These are phyloP conservation scores for Pogonognathellus flavescens DNA, from an alignment of 1,140 invertebrate genomes.

Conservation along the genomic window DNA sequence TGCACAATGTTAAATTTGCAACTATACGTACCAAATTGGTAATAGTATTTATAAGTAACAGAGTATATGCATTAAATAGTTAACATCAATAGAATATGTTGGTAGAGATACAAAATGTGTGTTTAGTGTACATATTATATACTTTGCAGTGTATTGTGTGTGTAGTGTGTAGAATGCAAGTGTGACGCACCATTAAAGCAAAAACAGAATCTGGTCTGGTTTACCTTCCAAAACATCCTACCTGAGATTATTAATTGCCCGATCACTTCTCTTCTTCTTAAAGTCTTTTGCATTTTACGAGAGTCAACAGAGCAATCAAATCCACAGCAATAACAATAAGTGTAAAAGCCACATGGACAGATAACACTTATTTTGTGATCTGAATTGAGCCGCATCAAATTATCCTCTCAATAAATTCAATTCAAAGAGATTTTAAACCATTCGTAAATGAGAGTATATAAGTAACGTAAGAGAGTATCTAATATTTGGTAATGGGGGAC, in stretches of 20 bases:
- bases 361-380: conserved; percentile 14
- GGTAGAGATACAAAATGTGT: not conserved
- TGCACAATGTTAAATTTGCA: no score
- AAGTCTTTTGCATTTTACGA: conserved; percentile 32
- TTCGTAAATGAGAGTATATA: no score
- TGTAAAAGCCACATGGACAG: not conserved
- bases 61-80: conserved; percentile 1
- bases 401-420: conserved; percentile 35
- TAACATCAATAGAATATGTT: not conserved
- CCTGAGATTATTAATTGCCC: conserved; percentile 42
- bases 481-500: no score
- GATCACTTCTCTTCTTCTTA: conserved; percentile 31
- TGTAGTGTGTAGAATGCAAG: not conserved
- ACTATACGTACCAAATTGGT: not conserved
- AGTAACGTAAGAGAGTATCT: no score
- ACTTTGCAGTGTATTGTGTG: not conserved
- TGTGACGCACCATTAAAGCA: not conserved
- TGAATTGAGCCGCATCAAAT: conserved; percentile 40
- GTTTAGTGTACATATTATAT: not conserved
- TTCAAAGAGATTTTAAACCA: not conserved
- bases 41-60: not conserved
- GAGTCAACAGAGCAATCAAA: conserved; percentile 28
- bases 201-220: conserved; percentile 45
- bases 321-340: conserved; percentile 5
- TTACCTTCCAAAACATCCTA: conserved; percentile 43